phyloP scores from a whole-genome alignment of 2,888 invertebrate genomes.

The Drosophila multiciliata region DNA sequence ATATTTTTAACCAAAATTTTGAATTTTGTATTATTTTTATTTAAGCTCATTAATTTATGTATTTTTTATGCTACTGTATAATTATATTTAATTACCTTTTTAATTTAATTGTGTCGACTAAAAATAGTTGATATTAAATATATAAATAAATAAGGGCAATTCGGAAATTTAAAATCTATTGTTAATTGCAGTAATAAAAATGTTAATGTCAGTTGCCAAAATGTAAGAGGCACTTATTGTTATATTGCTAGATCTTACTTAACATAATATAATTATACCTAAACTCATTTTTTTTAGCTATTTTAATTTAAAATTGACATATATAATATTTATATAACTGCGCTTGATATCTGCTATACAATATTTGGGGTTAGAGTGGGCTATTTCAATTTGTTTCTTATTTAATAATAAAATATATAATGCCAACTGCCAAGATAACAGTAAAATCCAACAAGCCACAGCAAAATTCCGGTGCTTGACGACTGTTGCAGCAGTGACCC shows the following conservation, averaged over 20 bases:
- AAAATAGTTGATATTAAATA: not conserved
- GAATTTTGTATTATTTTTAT: not conserved
- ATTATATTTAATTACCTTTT: not conserved
- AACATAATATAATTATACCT: not conserved
- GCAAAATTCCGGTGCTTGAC: slow-evolving; percentile 10
- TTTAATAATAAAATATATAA: not conserved
- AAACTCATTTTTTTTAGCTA: not conserved
- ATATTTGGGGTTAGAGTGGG: not conserved
- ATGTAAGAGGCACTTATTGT: not conserved
- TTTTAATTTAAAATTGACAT: not conserved
- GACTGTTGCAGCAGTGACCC: slow-evolving; percentile 24
- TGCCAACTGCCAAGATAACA: not conserved
- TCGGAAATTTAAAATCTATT: not conserved
- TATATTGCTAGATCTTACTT: not conserved
- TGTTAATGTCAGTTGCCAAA: not conserved
- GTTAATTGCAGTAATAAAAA: not conserved
- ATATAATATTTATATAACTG: not conserved
- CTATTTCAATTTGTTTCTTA: not conserved
- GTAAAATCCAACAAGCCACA: slow-evolving; percentile 4
- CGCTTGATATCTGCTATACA: not conserved
- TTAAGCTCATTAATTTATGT: not conserved
- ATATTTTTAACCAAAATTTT: not conserved
- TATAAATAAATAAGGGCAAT: not conserved
- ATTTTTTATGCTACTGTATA: not conserved
- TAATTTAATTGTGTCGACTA: not conserved